Conservation (phyloP, 2,113 vertebrate genomes). For the Syngnathoides biaculeatus region DNA sequence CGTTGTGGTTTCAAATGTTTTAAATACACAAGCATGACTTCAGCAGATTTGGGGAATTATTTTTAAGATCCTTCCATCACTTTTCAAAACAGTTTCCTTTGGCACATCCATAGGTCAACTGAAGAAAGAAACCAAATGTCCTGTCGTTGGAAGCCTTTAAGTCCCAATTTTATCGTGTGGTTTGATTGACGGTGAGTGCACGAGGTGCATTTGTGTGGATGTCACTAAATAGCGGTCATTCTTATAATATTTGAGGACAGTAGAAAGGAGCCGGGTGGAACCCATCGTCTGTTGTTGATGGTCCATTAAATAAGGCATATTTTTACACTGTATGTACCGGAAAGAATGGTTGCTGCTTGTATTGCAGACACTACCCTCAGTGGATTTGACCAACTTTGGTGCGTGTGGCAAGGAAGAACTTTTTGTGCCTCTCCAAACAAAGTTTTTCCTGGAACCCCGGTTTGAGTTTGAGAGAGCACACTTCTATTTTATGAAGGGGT, state of each 20-base stretch:
- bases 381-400: neutral
- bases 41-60: conserved; percentile 19
- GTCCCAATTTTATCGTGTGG: neutral
- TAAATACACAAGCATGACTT: conserved; percentile 42
- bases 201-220: neutral
- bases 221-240: neutral
- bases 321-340: neutral
- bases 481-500: neutral
- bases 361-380: neutral
- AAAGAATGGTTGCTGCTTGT: neutral
- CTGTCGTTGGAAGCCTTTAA: neutral
- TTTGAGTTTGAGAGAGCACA: neutral
- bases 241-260: neutral
- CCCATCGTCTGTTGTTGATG: neutral
- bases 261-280: neutral
- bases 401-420: neutral
- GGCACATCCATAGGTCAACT: neutral
- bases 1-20: conserved; percentile 36
- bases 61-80: neutral
- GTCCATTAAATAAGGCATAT: neutral
- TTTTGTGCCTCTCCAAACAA: neutral
- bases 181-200: neutral
- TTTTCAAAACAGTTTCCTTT: neutral
- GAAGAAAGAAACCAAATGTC: neutral
- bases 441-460: neutral